Base-by-base conservation (phyloP, 2,113 vertebrate genomes). In the Callospermophilus lateralis region DNA sequence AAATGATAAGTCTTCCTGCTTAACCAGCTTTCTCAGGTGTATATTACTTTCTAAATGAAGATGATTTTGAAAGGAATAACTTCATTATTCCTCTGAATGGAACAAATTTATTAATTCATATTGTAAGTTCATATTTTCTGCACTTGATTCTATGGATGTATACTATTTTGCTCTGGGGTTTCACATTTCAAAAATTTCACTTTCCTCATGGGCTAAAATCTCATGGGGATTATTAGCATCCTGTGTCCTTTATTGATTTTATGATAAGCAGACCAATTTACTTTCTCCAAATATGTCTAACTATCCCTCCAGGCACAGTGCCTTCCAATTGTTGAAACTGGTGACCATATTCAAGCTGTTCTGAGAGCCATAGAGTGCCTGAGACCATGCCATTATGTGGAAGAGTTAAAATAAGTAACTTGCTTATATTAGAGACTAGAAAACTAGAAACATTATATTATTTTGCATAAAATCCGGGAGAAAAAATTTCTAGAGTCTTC, bases 191-290 rank as follows among this genome's bases (percentile, higher is more conserved):
- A 51, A 89, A 72, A n/a, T 20, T 76, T 74, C 37, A n/a, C 81
- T 90, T 93, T 86, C 39, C 22, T 95, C 39, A 17, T 87, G 55
- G 79, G 32, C 45, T 89, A 84, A 26, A 65, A 37, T 68, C 45
- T 85, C 65, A 39, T 79, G 8, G 19, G 53, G 11, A 86, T 86
- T 34, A 67, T 90, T 90, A 76, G 8, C 12, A 81, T 61, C 5
- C 28, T 86, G 19, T 96, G 12, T 78, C 26, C 34, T 77, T 70
- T 93, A 90, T 77, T 81, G 80, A 93, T 80, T 93, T 87, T 87
- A 77, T 76, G 74, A 74, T 90, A 95, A 93, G 37, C 58, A 81
- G 42, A 61, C 51, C 67, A 81, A 93, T 80, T 95, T 89, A 65
- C 90, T 67, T 93, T 74, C 51, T 77, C 30, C 39, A 90, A 81